Percentiles rank a stretch among this genome's conserved stretches.
Evolutionary conservation across 2,888 invertebrate species (phyloP).

Genomic region (Tetranychus truncatus): DNA sequence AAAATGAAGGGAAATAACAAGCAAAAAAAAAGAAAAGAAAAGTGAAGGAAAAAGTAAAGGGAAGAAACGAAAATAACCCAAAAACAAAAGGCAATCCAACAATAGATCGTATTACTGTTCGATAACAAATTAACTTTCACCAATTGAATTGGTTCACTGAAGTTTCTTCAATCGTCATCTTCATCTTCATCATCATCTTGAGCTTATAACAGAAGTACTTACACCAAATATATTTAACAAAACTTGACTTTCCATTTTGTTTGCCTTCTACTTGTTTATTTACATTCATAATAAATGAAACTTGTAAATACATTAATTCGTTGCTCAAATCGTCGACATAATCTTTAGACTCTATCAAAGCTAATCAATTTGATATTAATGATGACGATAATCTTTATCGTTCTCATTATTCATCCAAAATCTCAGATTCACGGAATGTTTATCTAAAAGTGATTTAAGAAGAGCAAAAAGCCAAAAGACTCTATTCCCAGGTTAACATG

Average conservation of each 20-base stretch:
- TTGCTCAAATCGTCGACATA: not conserved
- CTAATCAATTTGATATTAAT: too few relatives aligned
- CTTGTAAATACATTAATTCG: not conserved
- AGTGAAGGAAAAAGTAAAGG: not conserved
- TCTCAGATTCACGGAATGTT: too few relatives aligned
- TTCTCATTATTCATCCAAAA: too few relatives aligned
- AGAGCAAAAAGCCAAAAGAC: too few relatives aligned
- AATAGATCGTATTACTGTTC: not conserved
- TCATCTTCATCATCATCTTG: not conserved
- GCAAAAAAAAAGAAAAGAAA: not conserved
- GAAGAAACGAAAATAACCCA: not conserved
- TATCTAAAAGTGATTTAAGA: too few relatives aligned
- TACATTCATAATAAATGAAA: not conserved
- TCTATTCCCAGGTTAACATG: too few relatives aligned
- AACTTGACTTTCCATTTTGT: not conserved
- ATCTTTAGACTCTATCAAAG: too few relatives aligned
- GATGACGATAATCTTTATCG: too few relatives aligned
- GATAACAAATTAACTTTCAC: constrained; percentile 1
- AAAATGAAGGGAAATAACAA: not conserved
- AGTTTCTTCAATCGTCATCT: not conserved
- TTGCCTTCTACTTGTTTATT: not conserved
- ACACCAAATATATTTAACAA: not conserved
- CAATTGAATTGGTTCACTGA: constrained; percentile 1
- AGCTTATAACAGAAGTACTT: not conserved
- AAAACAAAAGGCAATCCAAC: not conserved